Evolutionary conservation across 1,140 invertebrate genomes (phyloP).

Genomic region (Mizuhopecten yessoensis): DNA sequence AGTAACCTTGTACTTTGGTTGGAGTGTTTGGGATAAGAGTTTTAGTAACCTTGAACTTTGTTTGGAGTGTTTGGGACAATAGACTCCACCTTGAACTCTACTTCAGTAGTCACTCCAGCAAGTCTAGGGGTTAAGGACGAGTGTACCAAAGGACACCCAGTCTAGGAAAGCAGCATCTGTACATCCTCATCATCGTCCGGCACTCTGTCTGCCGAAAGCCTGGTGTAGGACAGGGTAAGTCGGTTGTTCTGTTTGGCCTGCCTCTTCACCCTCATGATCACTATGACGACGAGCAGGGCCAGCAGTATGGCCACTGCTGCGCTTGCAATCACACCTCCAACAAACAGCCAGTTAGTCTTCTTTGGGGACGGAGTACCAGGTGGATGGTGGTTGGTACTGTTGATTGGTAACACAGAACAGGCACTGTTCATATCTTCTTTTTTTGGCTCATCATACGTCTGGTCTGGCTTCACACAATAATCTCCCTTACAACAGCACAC

Average conservation of each 20-base stretch:
- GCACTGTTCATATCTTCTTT: not conserved
- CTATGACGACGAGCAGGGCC: not conserved
- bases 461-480: slow-evolving; percentile 44
- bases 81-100: too few species aligned
- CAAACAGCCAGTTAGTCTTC: slow-evolving; percentile 54
- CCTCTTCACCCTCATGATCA: slow-evolving; percentile 24
- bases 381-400: not conserved
- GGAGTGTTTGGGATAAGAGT: too few species aligned
- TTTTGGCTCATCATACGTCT: slow-evolving; percentile 6
- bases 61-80: too few species aligned
- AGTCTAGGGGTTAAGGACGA: too few species aligned
- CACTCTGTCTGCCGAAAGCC: slow-evolving; percentile 46
- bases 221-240: slow-evolving; percentile 44
- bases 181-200: slow-evolving; percentile 55
- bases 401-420: not conserved
- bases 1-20: too few species aligned
- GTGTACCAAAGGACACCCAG: too few species aligned
- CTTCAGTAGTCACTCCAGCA: too few species aligned
- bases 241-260: slow-evolving; percentile 39
- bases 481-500: slow-evolving; percentile 55
- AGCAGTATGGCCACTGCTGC: slow-evolving; percentile 21
- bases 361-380: not conserved
- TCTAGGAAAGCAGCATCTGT: slow-evolving; percentile 44
- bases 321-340: slow-evolving; percentile 47
- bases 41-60: too few species aligned